Evolutionary conservation across 64 coral and sea anemone species (phyloP), one percentile per base, ranked within the genome.

Genomic region (Acropora tenuis): DNA sequence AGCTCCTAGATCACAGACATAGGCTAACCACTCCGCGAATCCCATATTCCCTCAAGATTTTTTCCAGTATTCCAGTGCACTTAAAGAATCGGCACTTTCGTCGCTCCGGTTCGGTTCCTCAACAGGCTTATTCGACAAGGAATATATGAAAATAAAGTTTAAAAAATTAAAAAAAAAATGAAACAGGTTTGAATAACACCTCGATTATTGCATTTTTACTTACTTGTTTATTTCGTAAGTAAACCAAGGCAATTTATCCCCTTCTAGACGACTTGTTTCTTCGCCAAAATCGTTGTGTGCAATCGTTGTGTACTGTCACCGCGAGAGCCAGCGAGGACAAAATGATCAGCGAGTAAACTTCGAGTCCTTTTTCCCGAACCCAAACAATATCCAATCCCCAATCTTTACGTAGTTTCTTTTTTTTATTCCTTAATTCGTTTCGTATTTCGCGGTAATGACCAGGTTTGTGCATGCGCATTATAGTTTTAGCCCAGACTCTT

Each of bases 211-310:
- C 30, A 30, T 30, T 30, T 53, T 49, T 50, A 74, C 55, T 78
- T 69, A 61, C 77, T 90, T 46, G 48, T 90, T 90, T 47, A 65
- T 55, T 17, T 91, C 78, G 50, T 83, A 91, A 11, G 59, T 46
- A 46, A 79, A 5, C 50, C 20, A 10, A 74, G 20, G 79, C 82
- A 91, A 45, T 47, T 43, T 47, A 63, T 63, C 10, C 10, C 59
- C 8, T 63, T 63, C 15, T 7, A 12, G 59, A 10, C 10, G 8
- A 63, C 59, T 63, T 63, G 59, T 63, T 63, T 63, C 59, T 10
- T 63, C 59, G 10, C 8, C 59, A 63, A 63, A 63, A 63, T 63
- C 59, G 46, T 92, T 59, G 17, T 13, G 50, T 53, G 50, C 50
- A 9, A 30, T 30, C 30, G 30, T 30, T 30, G 30, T 53, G 9